Conservation (phyloP, 2,113 vertebrate species). For the Hirundichthys speculiger region DNA sequence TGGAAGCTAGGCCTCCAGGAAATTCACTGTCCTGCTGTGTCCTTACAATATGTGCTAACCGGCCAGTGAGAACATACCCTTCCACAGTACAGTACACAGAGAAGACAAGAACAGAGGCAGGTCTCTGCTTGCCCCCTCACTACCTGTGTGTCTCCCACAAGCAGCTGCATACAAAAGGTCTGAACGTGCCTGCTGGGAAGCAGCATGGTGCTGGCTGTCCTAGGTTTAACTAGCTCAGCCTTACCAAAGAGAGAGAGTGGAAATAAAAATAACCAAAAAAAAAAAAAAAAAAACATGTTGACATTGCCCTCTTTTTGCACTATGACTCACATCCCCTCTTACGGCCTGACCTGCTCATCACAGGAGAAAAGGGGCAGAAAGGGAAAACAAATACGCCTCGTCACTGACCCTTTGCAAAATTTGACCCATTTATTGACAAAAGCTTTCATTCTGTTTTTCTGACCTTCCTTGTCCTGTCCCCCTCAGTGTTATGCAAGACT, state of each 20-base stretch:
- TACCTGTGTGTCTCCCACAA: constrained; percentile 47
- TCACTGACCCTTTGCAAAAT: constrained; percentile 56
- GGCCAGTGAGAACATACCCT: constrained; percentile 46
- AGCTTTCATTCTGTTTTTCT: constrained; percentile 63
- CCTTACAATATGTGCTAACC: constrained; percentile 17
- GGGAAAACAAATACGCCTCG: constrained; percentile 44
- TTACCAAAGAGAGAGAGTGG: constrained; percentile 25
- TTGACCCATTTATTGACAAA: constrained; percentile 65
- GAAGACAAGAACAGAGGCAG: constrained; percentile 56
- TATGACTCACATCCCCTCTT: constrained; percentile 59
- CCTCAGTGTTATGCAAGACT: constrained; percentile 59
- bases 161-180: constrained; percentile 63
- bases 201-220: constrained; percentile 34
- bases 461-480: constrained; percentile 59
- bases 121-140: constrained; percentile 75
- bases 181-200: constrained; percentile 72
- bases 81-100: constrained; percentile 37
- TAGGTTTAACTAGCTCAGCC: constrained; percentile 42
- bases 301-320: constrained; percentile 52
- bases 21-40: constrained; percentile 8
- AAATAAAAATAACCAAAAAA: neutral
- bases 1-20: constrained; percentile 6
- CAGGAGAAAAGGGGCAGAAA: constrained; percentile 29
- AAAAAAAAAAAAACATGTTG: constrained; percentile 47
- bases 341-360: constrained; percentile 45